Evolutionary conservation across 2,888 invertebrate genomes (phyloP).

Genomic region (Chloromyia formosa): DNA sequence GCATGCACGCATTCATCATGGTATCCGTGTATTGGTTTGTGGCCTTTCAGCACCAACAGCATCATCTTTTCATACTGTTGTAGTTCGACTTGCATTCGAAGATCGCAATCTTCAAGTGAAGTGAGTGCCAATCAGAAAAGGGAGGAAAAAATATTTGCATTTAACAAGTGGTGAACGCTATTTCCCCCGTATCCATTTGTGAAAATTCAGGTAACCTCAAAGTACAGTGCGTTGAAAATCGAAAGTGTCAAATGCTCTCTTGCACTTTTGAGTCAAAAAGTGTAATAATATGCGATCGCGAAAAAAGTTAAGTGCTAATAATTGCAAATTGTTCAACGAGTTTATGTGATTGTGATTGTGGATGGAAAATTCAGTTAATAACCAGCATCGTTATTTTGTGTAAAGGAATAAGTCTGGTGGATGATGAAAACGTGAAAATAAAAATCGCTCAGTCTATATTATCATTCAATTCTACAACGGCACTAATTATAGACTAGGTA

Average conservation of each 20-base stretch:
- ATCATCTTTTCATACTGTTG: background rate
- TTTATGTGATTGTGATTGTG: no score
- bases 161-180: background rate
- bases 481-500: constrained; percentile 15
- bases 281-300: background rate
- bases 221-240: constrained; percentile 6
- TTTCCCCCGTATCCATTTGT: background rate
- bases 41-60: constrained; percentile 24
- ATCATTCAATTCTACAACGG: background rate
- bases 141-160: background rate
- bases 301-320: background rate
- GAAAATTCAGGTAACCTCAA: background rate
- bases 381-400: no score
- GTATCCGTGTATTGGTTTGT: constrained; percentile 25
- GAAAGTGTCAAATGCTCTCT: constrained; percentile 16
- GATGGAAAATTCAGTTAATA: no score
- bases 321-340: no score
- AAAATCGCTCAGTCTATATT: no score
- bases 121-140: background rate
- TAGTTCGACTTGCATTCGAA: background rate
- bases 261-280: background rate
- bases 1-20: background rate
- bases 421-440: background rate
- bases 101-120: constrained; percentile 5
- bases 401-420: no score